Conservation (phyloP, 2,113 vertebrate genomes). For the Acrocephalus arundinaceus region DNA sequence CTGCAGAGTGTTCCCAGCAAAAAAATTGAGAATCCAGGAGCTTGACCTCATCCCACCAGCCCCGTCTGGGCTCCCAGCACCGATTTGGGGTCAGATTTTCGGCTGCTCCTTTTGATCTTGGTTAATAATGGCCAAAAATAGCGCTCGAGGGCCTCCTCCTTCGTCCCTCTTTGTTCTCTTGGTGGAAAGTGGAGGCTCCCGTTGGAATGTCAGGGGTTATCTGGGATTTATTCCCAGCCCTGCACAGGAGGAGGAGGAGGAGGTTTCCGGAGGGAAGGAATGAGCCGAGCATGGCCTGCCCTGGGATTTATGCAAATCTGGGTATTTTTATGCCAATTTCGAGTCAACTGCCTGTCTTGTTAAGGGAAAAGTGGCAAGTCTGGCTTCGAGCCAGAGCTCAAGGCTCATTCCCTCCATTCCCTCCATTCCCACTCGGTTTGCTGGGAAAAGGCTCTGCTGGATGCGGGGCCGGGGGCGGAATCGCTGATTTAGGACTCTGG, state of each 20-base stretch:
- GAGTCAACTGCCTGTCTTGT: conserved; percentile 20
- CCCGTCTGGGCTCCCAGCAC: fast-evolving
- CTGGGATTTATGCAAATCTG: conserved; percentile 46
- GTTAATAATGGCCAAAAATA: background rate
- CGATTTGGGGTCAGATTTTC: background rate
- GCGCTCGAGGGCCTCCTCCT: background rate
- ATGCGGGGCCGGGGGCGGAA: background rate
- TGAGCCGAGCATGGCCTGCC: background rate
- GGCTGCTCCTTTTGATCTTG: background rate
- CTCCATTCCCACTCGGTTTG: fast-evolving
- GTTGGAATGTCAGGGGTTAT: background rate
- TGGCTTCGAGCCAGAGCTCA: conserved; percentile 28
- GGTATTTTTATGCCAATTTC: conserved; percentile 43
- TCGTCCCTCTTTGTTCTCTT: background rate
- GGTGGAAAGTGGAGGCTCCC: background rate
- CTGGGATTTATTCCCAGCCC: background rate
- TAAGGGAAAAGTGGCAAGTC: background rate
- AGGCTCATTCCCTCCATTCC: background rate
- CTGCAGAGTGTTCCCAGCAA: background rate
- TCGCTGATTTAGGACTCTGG: fast-evolving
- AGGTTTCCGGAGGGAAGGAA: background rate
- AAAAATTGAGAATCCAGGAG: background rate
- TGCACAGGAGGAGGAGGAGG: background rate
- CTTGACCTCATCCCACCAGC: background rate
- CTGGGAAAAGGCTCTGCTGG: background rate